Conservation (phyloP, 2,113 vertebrate species). For the Indri indri region DNA sequence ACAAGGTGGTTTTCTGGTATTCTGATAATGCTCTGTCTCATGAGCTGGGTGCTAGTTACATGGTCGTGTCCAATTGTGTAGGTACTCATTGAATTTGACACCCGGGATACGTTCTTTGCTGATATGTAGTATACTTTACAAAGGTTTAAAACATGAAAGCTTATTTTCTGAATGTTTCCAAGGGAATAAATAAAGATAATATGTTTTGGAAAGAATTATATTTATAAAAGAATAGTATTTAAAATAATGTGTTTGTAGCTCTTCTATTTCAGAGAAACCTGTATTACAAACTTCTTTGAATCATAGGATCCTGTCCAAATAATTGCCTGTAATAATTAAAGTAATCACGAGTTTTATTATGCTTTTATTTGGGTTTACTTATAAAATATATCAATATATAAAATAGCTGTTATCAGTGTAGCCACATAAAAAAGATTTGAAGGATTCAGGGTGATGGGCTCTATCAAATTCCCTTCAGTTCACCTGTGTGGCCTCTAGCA, state of each 20-base stretch:
- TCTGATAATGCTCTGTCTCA: background rate
- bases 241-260: background rate
- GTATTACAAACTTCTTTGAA: background rate
- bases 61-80: background rate
- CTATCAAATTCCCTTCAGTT: background rate
- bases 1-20: background rate
- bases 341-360: background rate
- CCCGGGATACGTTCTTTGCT: background rate
- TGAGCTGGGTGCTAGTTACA: background rate
- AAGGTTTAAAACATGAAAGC: background rate
- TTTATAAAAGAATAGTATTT: background rate
- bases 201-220: background rate
- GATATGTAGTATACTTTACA: background rate
- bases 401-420: background rate
- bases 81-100: background rate
- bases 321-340: background rate
- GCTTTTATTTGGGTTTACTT: background rate
- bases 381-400: background rate
- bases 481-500: background rate
- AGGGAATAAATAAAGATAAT: background rate
- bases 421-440: background rate
- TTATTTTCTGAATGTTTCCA: background rate
- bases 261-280: background rate
- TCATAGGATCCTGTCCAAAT: background rate
- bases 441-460: background rate